A percentile compares a stretch with the other conserved stretches of the same genome.
Evolutionary conservation across 2,797 vertebrate genomes (phyloP).

Genomic region (Ctenopoma multispine): DNA sequence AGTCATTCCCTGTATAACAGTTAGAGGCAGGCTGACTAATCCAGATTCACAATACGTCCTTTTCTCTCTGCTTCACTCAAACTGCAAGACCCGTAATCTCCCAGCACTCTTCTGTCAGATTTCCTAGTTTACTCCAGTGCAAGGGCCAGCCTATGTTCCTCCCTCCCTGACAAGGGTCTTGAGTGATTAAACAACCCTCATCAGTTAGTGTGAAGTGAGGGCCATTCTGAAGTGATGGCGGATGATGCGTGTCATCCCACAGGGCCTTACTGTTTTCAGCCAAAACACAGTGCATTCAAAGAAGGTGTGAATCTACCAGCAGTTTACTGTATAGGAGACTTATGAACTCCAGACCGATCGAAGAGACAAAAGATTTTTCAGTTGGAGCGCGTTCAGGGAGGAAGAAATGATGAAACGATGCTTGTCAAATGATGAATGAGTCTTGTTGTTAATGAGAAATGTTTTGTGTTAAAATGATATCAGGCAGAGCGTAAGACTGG

Average conservation of each 20-base stretch:
- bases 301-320: slow-evolving; percentile 28
- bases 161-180: slow-evolving; percentile 29
- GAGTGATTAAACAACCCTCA: slow-evolving; percentile 73
- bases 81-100: slow-evolving; percentile 29
- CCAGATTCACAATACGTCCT: slow-evolving; percentile 28
- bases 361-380: slow-evolving; percentile 38
- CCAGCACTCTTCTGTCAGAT: slow-evolving; percentile 45
- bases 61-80: slow-evolving; percentile 47
- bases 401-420: slow-evolving; percentile 35
- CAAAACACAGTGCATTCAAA: slow-evolving; percentile 58
- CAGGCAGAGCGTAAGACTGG: slow-evolving; percentile 22
- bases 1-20: slow-evolving; percentile 37
- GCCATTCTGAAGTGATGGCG: slow-evolving; percentile 55
- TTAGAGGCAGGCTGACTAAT: slow-evolving; percentile 39
- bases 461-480: slow-evolving; percentile 22
- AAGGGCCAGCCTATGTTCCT: slow-evolving; percentile 40
- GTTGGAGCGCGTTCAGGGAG: slow-evolving; percentile 16
- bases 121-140: slow-evolving; percentile 42
- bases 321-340: slow-evolving; percentile 61
- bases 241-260: slow-evolving; percentile 63
- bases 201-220: slow-evolving; percentile 62
- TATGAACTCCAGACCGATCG: slow-evolving; percentile 47
- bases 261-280: slow-evolving; percentile 58
- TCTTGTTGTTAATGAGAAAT: slow-evolving; percentile 22
- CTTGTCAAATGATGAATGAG: slow-evolving; percentile 35